Evolutionary conservation across 2,797 vertebrate species (phyloP), one percentile per base, ranked within the genome.

Genomic region (Xerus rutilus): DNA sequence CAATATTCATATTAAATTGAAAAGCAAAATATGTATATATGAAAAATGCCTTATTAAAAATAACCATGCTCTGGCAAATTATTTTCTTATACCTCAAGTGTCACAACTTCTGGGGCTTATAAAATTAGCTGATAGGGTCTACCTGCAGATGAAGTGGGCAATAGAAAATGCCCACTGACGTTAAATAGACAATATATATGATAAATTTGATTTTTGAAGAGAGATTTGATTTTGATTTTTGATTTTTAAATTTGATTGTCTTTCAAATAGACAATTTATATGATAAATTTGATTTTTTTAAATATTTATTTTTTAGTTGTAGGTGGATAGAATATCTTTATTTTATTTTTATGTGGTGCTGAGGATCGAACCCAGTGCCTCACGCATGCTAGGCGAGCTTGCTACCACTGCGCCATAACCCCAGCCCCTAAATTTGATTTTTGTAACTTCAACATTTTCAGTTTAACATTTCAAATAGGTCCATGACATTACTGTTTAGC

Each of bases 21-120:
- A 49, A 74, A 93, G 32, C 67, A 86, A 39, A 87, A 79, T 82
- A 54, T 45, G 52, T 81, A 73, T 13, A 74, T n/a, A 88, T 49
- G 73, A 74, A 32, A 96, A 93, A 83, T 79, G 65, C 39, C 59
- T 91, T 45, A 79, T 7, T 76, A 13, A 85, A 85, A 93, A 74
- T 69, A 65, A 93, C 59, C 70, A 92, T 49, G 17, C 21, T 84
- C 78, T 94, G 20, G 70, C 10, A 77, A 93, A 73, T 82, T 69
- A 92, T 86, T 87, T 93, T 86, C 49, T 74, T 90, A 88, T 39
- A 78, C 7, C 12, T 57, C 20, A n/a, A 73, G 15, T 73, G 54
- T 85, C 69, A 83, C 64, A 76, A 72, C 67, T 82, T 89, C 25
- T 86, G 67, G 10, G 25, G 59, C 20, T 76, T 79, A 12, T 72